phyloP scores from a whole-genome alignment of 2,113 vertebrate species.

The Xiphophorus maculatus region DNA sequence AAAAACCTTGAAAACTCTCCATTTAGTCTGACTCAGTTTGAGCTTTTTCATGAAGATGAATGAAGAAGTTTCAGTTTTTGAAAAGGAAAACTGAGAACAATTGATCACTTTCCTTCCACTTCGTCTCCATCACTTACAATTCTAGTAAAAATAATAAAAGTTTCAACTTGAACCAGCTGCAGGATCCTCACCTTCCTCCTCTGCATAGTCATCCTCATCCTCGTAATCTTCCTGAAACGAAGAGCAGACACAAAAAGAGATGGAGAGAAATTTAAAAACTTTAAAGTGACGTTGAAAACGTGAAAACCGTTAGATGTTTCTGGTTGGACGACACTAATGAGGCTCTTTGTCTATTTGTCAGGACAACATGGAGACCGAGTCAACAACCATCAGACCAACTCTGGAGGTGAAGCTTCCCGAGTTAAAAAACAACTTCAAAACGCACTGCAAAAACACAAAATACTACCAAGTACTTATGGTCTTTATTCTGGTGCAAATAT shows the following conservation, averaged over 20 bases:
- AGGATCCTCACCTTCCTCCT: constrained; percentile 65
- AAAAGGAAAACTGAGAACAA: no score
- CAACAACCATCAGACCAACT: constrained; percentile 25
- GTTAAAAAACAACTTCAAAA: no score
- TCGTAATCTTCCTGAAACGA: constrained; percentile 59
- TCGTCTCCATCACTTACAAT: background rate
- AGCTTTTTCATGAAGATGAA: no score
- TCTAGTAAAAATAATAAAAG: background rate
- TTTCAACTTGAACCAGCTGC: background rate
- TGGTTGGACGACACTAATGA: constrained; percentile 8
- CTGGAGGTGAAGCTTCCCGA: background rate
- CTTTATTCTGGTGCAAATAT: no score
- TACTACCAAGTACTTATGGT: no score
- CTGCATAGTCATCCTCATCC: constrained; percentile 65
- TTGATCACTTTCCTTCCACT: no score
- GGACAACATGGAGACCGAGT: constrained; percentile 18
- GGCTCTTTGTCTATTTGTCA: background rate
- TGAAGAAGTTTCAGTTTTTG: no score
- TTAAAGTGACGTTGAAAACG: background rate
- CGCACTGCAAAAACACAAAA: no score
- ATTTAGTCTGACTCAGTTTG: no score
- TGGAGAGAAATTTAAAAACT: background rate
- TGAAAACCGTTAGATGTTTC: background rate
- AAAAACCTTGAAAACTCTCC: no score
- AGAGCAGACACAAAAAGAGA: background rate